Conservation (phyloP, 2,888 invertebrate genomes). For the Hipparchia sbordonii region DNA sequence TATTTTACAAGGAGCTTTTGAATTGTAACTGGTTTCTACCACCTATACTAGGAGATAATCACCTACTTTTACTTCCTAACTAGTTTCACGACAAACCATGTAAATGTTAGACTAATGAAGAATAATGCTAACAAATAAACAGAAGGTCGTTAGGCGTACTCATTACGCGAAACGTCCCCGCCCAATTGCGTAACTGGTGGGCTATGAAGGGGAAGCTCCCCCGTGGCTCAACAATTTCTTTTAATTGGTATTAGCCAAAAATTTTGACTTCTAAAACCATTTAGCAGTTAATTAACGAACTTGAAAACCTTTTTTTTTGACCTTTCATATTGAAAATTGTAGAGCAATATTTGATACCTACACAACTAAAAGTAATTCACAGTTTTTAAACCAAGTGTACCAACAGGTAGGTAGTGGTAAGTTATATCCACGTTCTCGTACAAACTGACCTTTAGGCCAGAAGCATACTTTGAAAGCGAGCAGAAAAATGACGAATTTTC, state of each 20-base stretch:
- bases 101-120: conserved; percentile 7
- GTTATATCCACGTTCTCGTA: too few species aligned
- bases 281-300: neutral
- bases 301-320: too few species aligned
- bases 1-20: too few species aligned
- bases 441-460: too few species aligned
- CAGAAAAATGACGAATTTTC: too few species aligned
- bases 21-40: too few species aligned
- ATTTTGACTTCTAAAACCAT: neutral
- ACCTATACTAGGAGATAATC: too few species aligned
- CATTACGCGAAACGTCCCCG: conserved; percentile 13
- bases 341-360: too few species aligned
- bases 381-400: too few species aligned
- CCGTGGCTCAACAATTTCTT: neutral
- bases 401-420: too few species aligned
- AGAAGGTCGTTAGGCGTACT: conserved; percentile 16
- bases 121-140: conserved; percentile 17
- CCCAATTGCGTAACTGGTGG: conserved; percentile 17
- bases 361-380: too few species aligned
- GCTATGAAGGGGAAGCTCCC: conserved; percentile 1
- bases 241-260: neutral
- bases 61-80: neutral
- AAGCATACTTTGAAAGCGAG: too few species aligned
- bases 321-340: neutral
- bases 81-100: neutral